Percentiles rank a stretch among this genome's conserved stretches.
phyloP scores from a whole-genome alignment of 2,888 invertebrate genomes.

The Electrophaes corylata region DNA sequence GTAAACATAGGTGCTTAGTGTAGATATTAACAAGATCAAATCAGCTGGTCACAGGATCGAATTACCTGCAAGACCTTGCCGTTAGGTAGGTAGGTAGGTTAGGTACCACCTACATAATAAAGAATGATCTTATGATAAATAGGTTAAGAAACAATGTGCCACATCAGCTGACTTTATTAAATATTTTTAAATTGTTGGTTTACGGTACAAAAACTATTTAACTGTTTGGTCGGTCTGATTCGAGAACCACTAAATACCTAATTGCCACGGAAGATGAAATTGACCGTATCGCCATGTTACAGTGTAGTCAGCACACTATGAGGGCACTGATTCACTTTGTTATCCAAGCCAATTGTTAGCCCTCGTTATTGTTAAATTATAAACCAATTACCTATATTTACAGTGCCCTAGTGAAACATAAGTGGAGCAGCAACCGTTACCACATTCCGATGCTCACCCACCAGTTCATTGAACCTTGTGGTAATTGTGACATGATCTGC shows the following conservation, averaged over 20 bases:
- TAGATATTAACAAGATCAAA: not conserved
- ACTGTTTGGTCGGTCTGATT: not conserved
- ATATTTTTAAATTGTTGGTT: not conserved
- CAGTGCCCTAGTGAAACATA: slow-evolving; percentile 17
- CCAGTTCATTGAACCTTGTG: slow-evolving; percentile 30
- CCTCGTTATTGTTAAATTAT: slow-evolving; percentile 17
- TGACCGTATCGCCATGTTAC: slow-evolving; percentile 33
- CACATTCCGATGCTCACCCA: slow-evolving; percentile 20
- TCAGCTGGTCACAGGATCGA: slow-evolving; percentile 17
- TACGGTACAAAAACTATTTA: not conserved
- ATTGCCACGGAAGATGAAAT: slow-evolving; percentile 34
- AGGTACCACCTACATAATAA: no score
- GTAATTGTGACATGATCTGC: slow-evolving; percentile 30
- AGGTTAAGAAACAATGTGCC: not conserved
- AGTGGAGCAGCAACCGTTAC: slow-evolving; percentile 16
- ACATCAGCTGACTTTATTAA: not conserved
- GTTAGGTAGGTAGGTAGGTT: slow-evolving; percentile 7
- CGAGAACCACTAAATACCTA: not conserved
- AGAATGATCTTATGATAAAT: not conserved
- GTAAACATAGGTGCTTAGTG: not conserved
- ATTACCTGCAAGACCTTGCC: slow-evolving; percentile 26
- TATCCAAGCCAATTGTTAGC: slow-evolving; percentile 25
- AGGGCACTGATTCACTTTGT: slow-evolving; percentile 23
- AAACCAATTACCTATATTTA: slow-evolving; percentile 14
- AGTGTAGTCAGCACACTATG: slow-evolving; percentile 8